Percentiles rank a stretch among this genome's conserved stretches.
These are phyloP conservation scores for Tetramorium bicarinatum DNA, from an alignment of 2,888 invertebrate genomes.

Conservation along the genomic window DNA sequence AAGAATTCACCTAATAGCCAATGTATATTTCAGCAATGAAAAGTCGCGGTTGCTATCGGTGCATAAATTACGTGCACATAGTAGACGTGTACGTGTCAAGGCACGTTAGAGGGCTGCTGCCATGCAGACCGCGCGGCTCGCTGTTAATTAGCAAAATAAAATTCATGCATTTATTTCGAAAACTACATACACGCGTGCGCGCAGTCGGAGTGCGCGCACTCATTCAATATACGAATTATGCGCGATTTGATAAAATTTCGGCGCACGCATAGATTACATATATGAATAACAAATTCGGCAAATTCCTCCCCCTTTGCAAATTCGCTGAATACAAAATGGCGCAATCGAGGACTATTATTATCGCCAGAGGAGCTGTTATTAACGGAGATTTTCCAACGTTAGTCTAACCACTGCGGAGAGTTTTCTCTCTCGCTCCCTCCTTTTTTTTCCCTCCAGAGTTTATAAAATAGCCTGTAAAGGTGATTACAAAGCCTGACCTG, in stretches of 20 bases:
- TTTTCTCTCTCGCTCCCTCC: neutral
- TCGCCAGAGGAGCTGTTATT: slow-evolving; percentile 29
- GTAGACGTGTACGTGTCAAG: neutral
- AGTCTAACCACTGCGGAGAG: slow-evolving; percentile 29
- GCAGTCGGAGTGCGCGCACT: neutral
- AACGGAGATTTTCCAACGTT: slow-evolving; percentile 48
- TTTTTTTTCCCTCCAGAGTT: slow-evolving; percentile 32
- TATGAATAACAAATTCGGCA: slow-evolving; percentile 37
- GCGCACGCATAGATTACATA: neutral
- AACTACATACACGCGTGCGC: neutral
- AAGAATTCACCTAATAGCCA: slow-evolving; percentile 50
- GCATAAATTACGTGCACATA: neutral
- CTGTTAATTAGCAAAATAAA: slow-evolving; percentile 31
- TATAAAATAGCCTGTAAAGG: slow-evolving; percentile 64
- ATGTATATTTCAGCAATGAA: slow-evolving; percentile 46
- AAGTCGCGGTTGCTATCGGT: neutral
- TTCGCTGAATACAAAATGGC: slow-evolving; percentile 37
- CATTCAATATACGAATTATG: neutral
- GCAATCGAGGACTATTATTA: slow-evolving; percentile 33
- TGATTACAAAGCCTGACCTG: slow-evolving; percentile 71
- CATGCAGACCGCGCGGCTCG: no score
- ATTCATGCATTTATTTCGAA: slow-evolving; percentile 7
- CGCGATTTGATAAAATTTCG: slow-evolving; percentile 20
- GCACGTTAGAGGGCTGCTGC: neutral
- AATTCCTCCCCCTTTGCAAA: slow-evolving; percentile 13